Base-by-base conservation (phyloP, 2,797 vertebrate species). In the Nothura maculosa region DNA sequence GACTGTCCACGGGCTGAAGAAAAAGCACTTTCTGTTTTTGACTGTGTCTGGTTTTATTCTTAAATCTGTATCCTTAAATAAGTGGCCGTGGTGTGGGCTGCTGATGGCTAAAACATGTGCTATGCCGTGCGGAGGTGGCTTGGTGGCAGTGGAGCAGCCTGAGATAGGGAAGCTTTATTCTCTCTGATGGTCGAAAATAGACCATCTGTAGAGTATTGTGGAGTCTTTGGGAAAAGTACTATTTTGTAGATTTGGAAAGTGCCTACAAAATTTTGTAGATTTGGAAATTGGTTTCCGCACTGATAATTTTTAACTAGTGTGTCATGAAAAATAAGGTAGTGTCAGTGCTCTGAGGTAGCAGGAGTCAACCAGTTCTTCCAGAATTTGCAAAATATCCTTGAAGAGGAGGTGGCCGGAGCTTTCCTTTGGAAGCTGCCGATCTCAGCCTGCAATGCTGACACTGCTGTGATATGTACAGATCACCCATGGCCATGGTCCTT, bases 401-500 rank as follows among this genome's bases (percentile, higher is more conserved):
- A 32, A 19, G 45, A 50, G 69, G 38, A 34, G 63, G 42, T 50
- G 45, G 10, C 47, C 4, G 57, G 48, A 7, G n/a, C 11, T 19
- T 60, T 45, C 43, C 43, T n/a, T 21, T 3, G 3, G 24, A 68
- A 63, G 50, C 11, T 9, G 8, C 15, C 6, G 1, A 42, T 22
- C 55, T 68, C 30, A 27, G 14, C 21, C 27, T 9, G 57, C 25
- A n/a, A 1, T 6, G 10, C 20, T 22, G n/a, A 50, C 45, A 30
- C 27, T 7, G 1, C 38, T 8, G 47, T 28, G 34, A 12, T 32
- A n/a, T 2, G 3, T 30, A 52, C 47, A 20, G 68, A 27, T 62
- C 4, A 36, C 21, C n/a, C 5, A 1, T 10, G 14, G n/a, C 10
- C 66, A 21, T 34, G 0, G 0, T 32, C 72, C 27, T 55, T 9